Base-by-base conservation (phyloP, 2,888 invertebrate genomes). In the Orthosia gracilis region DNA sequence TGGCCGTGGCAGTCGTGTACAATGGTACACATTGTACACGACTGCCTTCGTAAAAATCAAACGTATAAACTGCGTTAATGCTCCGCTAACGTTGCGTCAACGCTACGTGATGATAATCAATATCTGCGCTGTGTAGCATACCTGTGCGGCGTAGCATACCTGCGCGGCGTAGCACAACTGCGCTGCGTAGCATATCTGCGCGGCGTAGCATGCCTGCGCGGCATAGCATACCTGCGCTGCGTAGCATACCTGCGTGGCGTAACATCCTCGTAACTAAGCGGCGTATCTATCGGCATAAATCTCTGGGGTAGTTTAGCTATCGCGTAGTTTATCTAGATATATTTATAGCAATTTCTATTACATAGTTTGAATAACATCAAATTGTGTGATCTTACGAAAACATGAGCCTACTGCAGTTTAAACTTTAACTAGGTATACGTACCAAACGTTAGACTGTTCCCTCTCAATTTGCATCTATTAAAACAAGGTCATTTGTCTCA, bases 401-500 rank as follows among this genome's bases (percentile, higher is more conserved):
- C 49, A 58, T n/a, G 0, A 18, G 7, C 15, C 21, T 11, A 2
- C 2, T 17, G 9, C 17, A 50, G 23, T 57, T 69, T 40, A 74
- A 54, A 59, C 45, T 45, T n/a, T 45, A 17, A 54, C 7, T 23
- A 50, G 17, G 18, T 11, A 15, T 17, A 13, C 40, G 40, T 11
- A 12, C 13, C 13, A 13, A 50, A 47, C 21, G 40, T 23, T 26
- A 15, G 17, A 15, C n/a, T 18, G 21, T 31, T 18, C 15, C 17
- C n/a, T 50, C 13, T 23, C 12, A 47, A 61, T 45, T 54, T 5
- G 5, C 18, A 21, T 73, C 50, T 26, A 21, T 73, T 45, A 57
- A 71, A 72, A 72, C 23, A 57, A n/a, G 26, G 47, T 17, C 9
- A 70, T 21, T 47, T 63, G 11, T 62, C 0, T 57, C 55, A 75